These are phyloP conservation scores for Eilema caniola DNA, from an alignment of 2,888 invertebrate species.

Conservation along the genomic window DNA sequence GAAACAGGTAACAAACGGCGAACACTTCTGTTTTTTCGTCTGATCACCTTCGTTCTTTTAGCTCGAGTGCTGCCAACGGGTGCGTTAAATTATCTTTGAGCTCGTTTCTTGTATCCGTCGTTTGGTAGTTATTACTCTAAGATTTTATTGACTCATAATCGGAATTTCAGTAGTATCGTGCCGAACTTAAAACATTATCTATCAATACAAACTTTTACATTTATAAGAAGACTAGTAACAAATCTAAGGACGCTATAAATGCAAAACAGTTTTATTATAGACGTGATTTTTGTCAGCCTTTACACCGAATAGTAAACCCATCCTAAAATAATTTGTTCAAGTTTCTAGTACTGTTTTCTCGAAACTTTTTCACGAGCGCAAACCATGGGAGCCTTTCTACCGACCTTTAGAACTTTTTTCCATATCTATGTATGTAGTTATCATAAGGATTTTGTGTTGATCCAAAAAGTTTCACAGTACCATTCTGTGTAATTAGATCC, in stretches of 20 bases:
- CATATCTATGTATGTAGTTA: slow-evolving; percentile 47
- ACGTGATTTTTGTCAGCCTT: background rate
- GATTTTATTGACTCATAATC: slow-evolving; percentile 37
- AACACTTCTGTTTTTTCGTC: slow-evolving; percentile 54
- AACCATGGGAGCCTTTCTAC: slow-evolving; percentile 47
- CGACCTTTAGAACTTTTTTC: slow-evolving; percentile 52
- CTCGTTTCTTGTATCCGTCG: slow-evolving; percentile 44
- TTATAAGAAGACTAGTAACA: background rate
- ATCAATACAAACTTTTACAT: background rate
- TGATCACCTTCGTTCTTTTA: slow-evolving; percentile 58
- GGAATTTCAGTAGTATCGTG: background rate
- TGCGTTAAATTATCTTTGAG: slow-evolving; percentile 51
- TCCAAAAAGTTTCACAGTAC: slow-evolving; percentile 51
- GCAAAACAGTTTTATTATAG: background rate
- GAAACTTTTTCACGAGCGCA: slow-evolving; percentile 49
- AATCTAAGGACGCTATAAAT: background rate
- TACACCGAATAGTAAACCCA: background rate
- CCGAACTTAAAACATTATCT: no score
- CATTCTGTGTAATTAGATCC: slow-evolving; percentile 44
- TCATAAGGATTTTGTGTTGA: slow-evolving; percentile 53
- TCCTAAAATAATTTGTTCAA: slow-evolving; percentile 51
- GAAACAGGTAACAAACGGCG: slow-evolving; percentile 67
- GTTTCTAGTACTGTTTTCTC: slow-evolving; percentile 51
- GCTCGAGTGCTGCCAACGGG: slow-evolving; percentile 47
- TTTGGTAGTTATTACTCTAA: slow-evolving; percentile 41